phyloP scores from a whole-genome alignment of 1,140 invertebrate species.

The Musca vetustissima region DNA sequence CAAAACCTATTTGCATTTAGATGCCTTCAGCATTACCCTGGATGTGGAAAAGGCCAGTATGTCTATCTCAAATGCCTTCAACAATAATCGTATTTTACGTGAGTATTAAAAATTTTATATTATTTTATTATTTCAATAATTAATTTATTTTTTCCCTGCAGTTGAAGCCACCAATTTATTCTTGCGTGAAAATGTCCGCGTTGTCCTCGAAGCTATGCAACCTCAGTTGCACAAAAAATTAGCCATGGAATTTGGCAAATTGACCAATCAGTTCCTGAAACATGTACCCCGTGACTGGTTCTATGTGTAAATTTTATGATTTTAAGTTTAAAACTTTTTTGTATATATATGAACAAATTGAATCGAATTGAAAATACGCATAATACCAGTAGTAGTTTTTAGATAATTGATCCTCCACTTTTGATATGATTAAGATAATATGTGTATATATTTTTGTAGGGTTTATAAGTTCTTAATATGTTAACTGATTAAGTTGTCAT shows the following conservation, averaged over 20 bases:
- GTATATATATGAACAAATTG: constrained; percentile 8
- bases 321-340: constrained; percentile 1
- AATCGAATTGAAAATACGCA: no score
- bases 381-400: no score
- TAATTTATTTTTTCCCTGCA: constrained; percentile 54
- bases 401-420: no score
- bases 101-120: constrained; percentile 49
- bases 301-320: constrained; percentile 52
- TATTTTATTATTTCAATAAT: neutral
- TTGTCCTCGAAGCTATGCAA: constrained; percentile 71
- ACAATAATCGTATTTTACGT: constrained; percentile 72
- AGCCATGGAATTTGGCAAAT: constrained; percentile 63
- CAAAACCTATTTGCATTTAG: constrained; percentile 65
- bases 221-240: constrained; percentile 68
- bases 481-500: no score
- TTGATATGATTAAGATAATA: no score
- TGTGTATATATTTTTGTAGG: no score
- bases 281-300: constrained; percentile 66
- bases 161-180: constrained; percentile 75
- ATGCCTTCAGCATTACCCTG: constrained; percentile 64
- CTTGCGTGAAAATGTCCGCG: constrained; percentile 68
- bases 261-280: constrained; percentile 67
- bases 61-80: constrained; percentile 68
- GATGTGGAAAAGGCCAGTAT: constrained; percentile 67
- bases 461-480: no score